Evolutionary conservation across 2,888 invertebrate genomes (phyloP), one percentile per base, ranked within the genome.

Genomic region (Cerceris ruficornis): DNA sequence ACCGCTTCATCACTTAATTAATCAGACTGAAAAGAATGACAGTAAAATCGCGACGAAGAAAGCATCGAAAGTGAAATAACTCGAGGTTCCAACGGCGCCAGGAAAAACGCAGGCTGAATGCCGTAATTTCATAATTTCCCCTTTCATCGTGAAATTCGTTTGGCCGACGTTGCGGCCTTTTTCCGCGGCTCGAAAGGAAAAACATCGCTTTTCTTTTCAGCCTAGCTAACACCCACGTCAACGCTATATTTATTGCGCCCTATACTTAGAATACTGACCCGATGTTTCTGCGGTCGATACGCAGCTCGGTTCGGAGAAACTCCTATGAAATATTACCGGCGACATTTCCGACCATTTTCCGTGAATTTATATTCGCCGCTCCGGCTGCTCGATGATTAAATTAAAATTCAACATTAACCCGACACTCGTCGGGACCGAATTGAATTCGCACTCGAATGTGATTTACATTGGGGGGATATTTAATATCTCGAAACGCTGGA

Each of bases 261-360:
- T n/a, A 28, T 46, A 11, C 15, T 14, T 46, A 15, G 41, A 57
- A 55, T 62, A 69, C 61, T 55, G 46, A 57, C n/a, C 64, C 55
- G 17, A n/a, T 6, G 41, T 55, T 64, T 64, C 57, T 57, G 57
- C 49, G 64, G 49, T 42, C 69, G 69, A 70, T 62, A 46, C 64
- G 15, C 60, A 28, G 14, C n/a, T 57, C 54, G 15, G 42, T 46
- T 8, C 49, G 55, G 62, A 52, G 54, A 14, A 60, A 46, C 46
- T 46, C 14, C 59, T 17, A 14, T 61, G 42, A 69, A 60, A 61
- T 55, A 72, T 61, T 14, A 17, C 55, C n/a, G 7, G 42, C 13
- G 14, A 28, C 15, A 43, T 50, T 43, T 59, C 58, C 58, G 52
- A 28, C 28, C 17, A 28, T 39, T 42, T 13, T 6, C 55, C 15